Conservation (phyloP, 2,113 vertebrate species). For the Choloepus hoffmanni region DNA sequence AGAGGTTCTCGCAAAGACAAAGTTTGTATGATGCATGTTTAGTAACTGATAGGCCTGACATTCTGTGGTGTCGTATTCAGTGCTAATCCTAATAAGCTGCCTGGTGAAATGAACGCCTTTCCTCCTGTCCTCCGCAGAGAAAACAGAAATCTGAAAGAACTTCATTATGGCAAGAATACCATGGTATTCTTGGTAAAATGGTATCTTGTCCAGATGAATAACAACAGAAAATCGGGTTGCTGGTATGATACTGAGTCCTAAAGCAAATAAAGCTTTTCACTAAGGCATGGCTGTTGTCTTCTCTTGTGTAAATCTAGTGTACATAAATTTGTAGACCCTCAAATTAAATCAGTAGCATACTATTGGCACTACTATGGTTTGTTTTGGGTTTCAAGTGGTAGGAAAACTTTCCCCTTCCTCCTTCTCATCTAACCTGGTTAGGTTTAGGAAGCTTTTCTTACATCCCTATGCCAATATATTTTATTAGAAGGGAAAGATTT, state of each 20-base stretch:
- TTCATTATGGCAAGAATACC: slow-evolving; percentile 89
- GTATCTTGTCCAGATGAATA: slow-evolving; percentile 85
- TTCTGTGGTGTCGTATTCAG: slow-evolving; percentile 90
- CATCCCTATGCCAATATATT: neutral
- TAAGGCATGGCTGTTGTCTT: slow-evolving; percentile 54
- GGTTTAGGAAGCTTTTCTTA: neutral
- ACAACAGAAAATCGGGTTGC: slow-evolving; percentile 68
- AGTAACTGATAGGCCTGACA: slow-evolving; percentile 91
- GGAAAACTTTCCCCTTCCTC: neutral
- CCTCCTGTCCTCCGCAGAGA: slow-evolving; percentile 87
- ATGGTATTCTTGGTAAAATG: slow-evolving; percentile 83
- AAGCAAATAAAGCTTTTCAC: slow-evolving; percentile 71
- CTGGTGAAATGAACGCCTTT: slow-evolving; percentile 88
- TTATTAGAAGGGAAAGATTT: neutral
- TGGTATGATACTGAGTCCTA: slow-evolving; percentile 54
- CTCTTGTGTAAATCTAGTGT: neutral
- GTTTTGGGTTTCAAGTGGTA: slow-evolving; percentile 9
- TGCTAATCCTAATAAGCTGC: slow-evolving; percentile 91
- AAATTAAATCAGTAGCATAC: neutral
- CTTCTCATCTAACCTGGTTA: neutral
- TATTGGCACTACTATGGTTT: neutral
- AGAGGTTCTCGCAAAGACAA: slow-evolving; percentile 91
- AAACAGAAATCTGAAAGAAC: slow-evolving; percentile 87
- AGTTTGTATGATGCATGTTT: slow-evolving; percentile 91
- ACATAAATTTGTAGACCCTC: neutral